Evolutionary conservation across 2,113 vertebrate genomes (phyloP).

Genomic region (Clarias batrachus): DNA sequence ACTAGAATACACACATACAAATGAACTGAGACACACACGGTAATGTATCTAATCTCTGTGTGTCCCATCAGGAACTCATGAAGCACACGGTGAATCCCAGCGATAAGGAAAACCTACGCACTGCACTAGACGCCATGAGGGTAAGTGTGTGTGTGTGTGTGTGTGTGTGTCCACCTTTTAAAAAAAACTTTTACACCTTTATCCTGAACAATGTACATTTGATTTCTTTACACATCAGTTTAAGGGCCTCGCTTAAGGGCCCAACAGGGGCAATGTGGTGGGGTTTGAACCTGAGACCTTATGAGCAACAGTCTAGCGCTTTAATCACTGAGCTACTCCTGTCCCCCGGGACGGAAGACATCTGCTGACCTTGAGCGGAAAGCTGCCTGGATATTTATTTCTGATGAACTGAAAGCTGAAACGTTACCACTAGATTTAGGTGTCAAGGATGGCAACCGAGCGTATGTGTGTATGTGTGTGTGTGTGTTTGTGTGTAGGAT

Average conservation of each 20-base stretch:
- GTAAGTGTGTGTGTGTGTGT: slow-evolving; percentile 40
- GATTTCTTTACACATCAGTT: too few relatives aligned
- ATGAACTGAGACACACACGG: background rate
- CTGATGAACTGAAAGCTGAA: background rate
- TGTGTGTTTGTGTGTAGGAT: slow-evolving; percentile 69
- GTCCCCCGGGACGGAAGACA: too few relatives aligned
- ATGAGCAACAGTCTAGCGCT: too few relatives aligned
- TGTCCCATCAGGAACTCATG: slow-evolving; percentile 78
- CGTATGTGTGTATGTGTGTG: slow-evolving; percentile 40
- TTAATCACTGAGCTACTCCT: too few relatives aligned
- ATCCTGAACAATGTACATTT: too few relatives aligned
- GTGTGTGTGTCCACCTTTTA: slow-evolving; percentile 16
- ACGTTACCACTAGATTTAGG: background rate
- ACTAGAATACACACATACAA: background rate
- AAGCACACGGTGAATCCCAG: slow-evolving; percentile 78
- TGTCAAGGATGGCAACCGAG: background rate
- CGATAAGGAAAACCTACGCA: slow-evolving; percentile 84
- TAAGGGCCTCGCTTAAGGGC: too few relatives aligned
- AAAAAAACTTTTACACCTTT: too few relatives aligned
- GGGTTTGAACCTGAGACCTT: too few relatives aligned
- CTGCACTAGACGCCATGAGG: slow-evolving; percentile 85
- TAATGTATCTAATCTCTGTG: background rate
- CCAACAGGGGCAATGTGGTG: too few relatives aligned
- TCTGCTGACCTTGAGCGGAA: background rate
- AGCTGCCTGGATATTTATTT: background rate